Evolutionary conservation across 2,888 invertebrate genomes (phyloP).

Genomic region (Myathropa florea): DNA sequence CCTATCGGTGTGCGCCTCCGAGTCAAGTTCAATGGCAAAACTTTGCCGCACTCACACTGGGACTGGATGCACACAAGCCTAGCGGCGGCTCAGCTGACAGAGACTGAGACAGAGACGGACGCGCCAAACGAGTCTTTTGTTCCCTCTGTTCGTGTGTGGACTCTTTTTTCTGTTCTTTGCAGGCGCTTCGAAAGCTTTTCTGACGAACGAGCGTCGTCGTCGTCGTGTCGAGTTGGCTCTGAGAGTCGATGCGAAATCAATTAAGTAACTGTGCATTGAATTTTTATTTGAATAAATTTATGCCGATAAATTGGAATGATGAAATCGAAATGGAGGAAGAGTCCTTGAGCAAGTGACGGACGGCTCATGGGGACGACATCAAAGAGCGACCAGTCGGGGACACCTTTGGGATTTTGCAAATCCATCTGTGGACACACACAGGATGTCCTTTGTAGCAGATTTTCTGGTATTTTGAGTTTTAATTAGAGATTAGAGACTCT

Average conservation of each 20-base stretch:
- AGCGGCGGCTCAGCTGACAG: not conserved
- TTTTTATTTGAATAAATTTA: constrained; percentile 24
- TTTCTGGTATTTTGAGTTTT: constrained; percentile 68
- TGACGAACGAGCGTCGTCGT: constrained; percentile 4
- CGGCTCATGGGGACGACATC: not conserved
- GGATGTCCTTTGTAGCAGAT: constrained; percentile 57
- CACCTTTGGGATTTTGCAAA: not conserved
- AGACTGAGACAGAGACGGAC: not conserved
- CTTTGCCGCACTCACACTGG: not conserved
- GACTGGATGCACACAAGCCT: not conserved
- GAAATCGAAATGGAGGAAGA: not conserved
- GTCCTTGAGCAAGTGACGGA: not conserved
- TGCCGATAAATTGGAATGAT: constrained; percentile 32
- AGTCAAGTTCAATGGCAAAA: constrained; percentile 71
- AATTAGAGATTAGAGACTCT: constrained; percentile 52
- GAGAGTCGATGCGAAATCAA: constrained; percentile 39
- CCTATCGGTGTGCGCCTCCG: constrained; percentile 5
- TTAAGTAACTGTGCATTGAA: constrained; percentile 51
- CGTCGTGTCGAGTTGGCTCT: not conserved
- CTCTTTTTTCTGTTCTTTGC: constrained; percentile 8
- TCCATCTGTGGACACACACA: not conserved
- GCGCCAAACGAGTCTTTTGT: not conserved
- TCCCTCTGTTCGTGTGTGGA: not conserved
- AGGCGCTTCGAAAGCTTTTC: constrained; percentile 31
- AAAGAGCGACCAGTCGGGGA: not conserved